Evolutionary conservation across 2,113 vertebrate genomes (phyloP), one percentile per base, ranked within the genome.

Genomic region (Phrynocephalus versicolor): DNA sequence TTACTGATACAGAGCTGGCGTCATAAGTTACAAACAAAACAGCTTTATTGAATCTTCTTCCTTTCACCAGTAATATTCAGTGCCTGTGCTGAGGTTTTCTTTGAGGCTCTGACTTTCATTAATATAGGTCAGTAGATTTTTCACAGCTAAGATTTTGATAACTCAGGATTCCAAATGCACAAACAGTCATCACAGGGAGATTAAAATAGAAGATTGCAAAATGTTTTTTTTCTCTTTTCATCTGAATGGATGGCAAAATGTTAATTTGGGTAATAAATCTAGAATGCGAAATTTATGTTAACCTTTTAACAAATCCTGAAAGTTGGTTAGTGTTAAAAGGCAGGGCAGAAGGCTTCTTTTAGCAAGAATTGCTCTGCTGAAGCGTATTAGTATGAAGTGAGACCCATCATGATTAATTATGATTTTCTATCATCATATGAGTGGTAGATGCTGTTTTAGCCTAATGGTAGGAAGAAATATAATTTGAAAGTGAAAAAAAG

Each of bases 1-100:
- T 94, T 92, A 92, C 85, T 94, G 96, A 97, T 97, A 96, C 89
- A 91, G 93, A 95, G 89, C 92, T 96, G 94, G 95, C 84, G 90
- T 96, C 95, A 96, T 90, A 88, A 92, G 94, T 80, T 91, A 93
- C 81, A 94, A 35, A 93, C 90, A 93, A 94, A 90, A 91, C 65
- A 93, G 85, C 89, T 80, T 77, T 88, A 85, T 88, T 86, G 81
- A 85, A 88, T 91, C 88, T 89, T 93, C 83, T 81, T 78, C 90
- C 89, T 83, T 88, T 86, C 79, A 89, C 27, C 41, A 78, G 60
- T 83, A 88, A 45, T 57, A 30, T 35, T 82, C 79, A 83, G 62
- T 85, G 84, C 60, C 88, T 87, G 73, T 87, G 70, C 76, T 84
- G 82, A 65, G 82, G 79, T 85, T 92, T 92, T 87, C 18, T 74